Evolutionary conservation across 2,797 vertebrate genomes (phyloP).

Genomic region (Eremophila alpestris): DNA sequence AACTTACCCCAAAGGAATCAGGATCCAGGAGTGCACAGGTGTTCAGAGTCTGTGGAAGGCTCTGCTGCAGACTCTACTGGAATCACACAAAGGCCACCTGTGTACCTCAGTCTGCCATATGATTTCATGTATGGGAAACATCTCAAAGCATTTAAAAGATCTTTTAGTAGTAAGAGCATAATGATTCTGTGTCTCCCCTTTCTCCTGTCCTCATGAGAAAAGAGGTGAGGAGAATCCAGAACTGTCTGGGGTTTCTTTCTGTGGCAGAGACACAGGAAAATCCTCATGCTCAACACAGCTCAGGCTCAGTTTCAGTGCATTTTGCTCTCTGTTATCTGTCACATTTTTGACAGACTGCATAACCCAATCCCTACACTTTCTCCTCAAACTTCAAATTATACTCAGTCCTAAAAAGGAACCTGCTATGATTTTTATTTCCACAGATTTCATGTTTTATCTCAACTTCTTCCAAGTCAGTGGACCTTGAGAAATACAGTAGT

Average conservation of each 20-base stretch:
- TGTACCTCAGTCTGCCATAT: background rate
- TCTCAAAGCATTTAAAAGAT: background rate
- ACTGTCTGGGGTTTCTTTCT: background rate
- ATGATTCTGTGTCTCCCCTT: background rate
- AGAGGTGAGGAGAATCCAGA: background rate
- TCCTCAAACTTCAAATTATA: background rate
- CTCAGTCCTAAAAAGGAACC: background rate
- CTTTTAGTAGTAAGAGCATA: background rate
- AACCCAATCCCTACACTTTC: background rate
- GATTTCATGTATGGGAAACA: background rate
- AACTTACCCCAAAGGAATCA: background rate
- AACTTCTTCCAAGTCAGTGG: background rate
- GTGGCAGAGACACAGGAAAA: background rate
- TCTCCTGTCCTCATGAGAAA: background rate
- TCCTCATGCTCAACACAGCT: background rate
- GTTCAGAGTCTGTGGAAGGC: background rate
- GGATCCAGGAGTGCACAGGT: background rate
- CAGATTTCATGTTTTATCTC: background rate
- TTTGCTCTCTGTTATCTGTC: background rate
- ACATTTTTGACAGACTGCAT: background rate
- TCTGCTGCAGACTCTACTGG: background rate
- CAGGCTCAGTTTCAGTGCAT: background rate
- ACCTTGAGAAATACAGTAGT: background rate
- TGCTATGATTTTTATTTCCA: background rate
- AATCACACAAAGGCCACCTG: background rate